These are phyloP conservation scores for Notocelia uddmanniana DNA, from an alignment of 2,888 invertebrate genomes.

Conservation along the genomic window DNA sequence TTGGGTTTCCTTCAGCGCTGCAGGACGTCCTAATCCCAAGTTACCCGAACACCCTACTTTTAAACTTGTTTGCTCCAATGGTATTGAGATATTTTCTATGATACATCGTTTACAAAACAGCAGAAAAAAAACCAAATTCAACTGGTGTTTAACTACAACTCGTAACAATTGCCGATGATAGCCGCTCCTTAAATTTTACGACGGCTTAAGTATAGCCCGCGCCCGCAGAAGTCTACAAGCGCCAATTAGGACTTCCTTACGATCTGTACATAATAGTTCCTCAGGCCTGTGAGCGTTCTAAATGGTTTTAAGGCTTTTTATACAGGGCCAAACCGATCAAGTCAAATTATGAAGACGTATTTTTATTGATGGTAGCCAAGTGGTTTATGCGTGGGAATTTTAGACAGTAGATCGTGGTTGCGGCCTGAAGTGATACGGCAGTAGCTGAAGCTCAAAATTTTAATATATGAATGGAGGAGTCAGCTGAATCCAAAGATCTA, in stretches of 20 bases:
- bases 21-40: background rate
- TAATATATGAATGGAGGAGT: too few relatives aligned
- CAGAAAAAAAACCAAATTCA: background rate
- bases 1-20: background rate
- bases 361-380: background rate
- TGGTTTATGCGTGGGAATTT: slow-evolving; percentile 2
- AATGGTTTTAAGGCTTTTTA: slow-evolving; percentile 6
- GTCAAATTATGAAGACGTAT: slow-evolving; percentile 8
- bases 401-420: background rate
- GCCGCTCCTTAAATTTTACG: slow-evolving; percentile 32
- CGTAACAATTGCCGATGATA: slow-evolving; percentile 26
- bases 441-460: too few relatives aligned
- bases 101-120: background rate
- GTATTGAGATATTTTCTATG: background rate
- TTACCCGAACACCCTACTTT: background rate
- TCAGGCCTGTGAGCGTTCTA: slow-evolving; percentile 14
- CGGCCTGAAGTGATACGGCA: background rate
- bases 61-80: background rate
- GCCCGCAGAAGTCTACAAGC: slow-evolving; percentile 18
- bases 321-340: background rate
- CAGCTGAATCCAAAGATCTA: too few relatives aligned
- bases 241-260: slow-evolving; percentile 32
- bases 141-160: background rate
- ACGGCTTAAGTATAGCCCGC: slow-evolving; percentile 29
- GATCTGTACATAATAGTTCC: slow-evolving; percentile 25